Evolutionary conservation across 2,113 vertebrate genomes (phyloP).

Genomic region (Rhea americana): DNA sequence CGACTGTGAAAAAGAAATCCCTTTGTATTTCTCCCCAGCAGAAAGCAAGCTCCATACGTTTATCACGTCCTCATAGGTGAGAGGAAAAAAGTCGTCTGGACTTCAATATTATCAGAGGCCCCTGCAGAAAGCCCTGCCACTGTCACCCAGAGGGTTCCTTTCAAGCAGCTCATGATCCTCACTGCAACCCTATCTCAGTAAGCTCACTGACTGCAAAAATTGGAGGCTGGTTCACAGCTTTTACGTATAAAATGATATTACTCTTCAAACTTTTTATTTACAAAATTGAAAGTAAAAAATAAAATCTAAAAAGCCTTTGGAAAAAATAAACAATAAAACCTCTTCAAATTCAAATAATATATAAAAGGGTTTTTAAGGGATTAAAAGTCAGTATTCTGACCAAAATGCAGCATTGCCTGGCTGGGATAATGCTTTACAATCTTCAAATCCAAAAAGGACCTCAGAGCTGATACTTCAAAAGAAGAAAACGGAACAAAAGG

Average conservation of each 20-base stretch:
- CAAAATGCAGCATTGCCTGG: not conserved
- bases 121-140: not conserved
- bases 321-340: not conserved
- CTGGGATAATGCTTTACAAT: fast-evolving
- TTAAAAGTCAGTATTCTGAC: not conserved
- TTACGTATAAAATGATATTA: not conserved
- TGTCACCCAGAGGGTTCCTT: fast-evolving
- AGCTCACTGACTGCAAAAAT: not conserved
- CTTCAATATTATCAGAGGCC: not conserved
- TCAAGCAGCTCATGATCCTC: not conserved
- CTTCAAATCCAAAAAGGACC: not conserved
- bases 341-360: not conserved
- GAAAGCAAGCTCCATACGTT: not conserved
- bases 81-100: not conserved
- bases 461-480: not conserved
- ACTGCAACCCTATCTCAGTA: not conserved
- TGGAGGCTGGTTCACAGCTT: not conserved
- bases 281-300: not conserved
- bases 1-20: too few species aligned
- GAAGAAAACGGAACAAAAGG: not conserved
- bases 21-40: too few species aligned
- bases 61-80: not conserved
- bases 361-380: not conserved
- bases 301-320: not conserved
- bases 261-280: not conserved